Base-by-base conservation (phyloP, 2,888 invertebrate species). In the Smittia aterrima region DNA sequence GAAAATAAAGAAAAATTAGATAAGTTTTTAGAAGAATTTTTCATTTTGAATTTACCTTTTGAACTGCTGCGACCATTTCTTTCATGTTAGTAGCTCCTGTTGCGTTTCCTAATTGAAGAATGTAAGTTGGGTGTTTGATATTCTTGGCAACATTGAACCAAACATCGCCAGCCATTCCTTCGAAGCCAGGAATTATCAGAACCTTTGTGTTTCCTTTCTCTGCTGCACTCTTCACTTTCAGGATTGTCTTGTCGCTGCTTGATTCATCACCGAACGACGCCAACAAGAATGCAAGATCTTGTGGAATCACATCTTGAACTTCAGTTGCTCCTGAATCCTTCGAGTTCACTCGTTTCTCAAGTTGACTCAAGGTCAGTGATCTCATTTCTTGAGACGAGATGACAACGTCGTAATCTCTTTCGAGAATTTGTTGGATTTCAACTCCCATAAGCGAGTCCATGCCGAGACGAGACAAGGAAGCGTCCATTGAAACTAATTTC, bases 391-490 rank as follows among this genome's bases (percentile, higher is more conserved):
- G 90, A 20, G 92, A 89, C 0, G 92, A 90, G 1, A 96, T 84
- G 81, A 90, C 90, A 71, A 95, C 84, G 79, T 94, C 93, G 79
- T 90, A 93, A 79, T 93, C 92, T 79, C 92, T 85, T 81, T 95
- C 94, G n/a, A 95, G 81, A 0, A 90, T 90, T 81, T 95, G 94
- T 78, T 94, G 95, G 78, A 96, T 92, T 82, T 96, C 96, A 0
- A 95, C 92, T 0, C 92, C 93, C 92, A 94, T 95, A 87, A 96
- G 89, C 2, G 95, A 95, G 83, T 96, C 95, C 88, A 96, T 91
- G 41, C 96, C 96, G 71, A 96, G 83, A 79, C 95, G 95, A 1
- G 92, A 91, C 1, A 96, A 83, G 0, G 88, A 87, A 0, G 87
- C 85, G 79, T 88, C 87, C 74, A 86, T 85, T 74, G 89, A 89